A percentile compares a stretch with the other conserved stretches of the same genome.
Conservation (phyloP, 2,113 vertebrate species). For the Nicator chloris region DNA sequence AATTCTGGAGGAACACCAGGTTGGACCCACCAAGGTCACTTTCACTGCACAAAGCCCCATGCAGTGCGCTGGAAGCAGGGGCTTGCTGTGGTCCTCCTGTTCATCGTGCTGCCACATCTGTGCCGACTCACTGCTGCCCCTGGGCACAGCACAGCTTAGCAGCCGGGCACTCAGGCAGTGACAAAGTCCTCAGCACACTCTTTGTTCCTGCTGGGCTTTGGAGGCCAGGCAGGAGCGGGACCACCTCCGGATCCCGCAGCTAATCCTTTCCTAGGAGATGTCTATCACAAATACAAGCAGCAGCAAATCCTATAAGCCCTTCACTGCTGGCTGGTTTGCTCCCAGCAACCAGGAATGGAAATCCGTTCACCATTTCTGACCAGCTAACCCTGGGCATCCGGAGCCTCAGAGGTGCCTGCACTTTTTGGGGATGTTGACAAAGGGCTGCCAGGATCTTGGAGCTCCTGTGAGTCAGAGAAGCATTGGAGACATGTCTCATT, state of each 20-base stretch:
- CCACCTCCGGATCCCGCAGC: not conserved
- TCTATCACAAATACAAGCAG: not conserved
- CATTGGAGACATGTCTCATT: accelerated
- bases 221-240: accelerated
- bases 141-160: not conserved
- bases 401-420: not conserved
- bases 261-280: conserved; percentile 26
- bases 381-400: not conserved
- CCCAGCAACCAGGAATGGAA: not conserved
- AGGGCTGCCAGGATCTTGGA: not conserved
- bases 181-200: not conserved
- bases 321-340: not conserved
- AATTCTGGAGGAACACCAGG: not conserved
- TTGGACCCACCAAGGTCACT: not conserved
- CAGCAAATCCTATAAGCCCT: not conserved
- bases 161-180: accelerated
- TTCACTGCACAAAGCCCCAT: not conserved
- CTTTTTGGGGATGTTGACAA: not conserved
- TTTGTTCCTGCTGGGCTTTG: not conserved
- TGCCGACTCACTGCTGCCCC: accelerated
- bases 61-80: not conserved
- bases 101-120: not conserved
- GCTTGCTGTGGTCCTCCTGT: not conserved
- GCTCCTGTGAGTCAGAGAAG: not conserved
- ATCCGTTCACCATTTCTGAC: not conserved